Evolutionary conservation across 2,888 invertebrate genomes (phyloP).

Genomic region (Drosophila demipolita): DNA sequence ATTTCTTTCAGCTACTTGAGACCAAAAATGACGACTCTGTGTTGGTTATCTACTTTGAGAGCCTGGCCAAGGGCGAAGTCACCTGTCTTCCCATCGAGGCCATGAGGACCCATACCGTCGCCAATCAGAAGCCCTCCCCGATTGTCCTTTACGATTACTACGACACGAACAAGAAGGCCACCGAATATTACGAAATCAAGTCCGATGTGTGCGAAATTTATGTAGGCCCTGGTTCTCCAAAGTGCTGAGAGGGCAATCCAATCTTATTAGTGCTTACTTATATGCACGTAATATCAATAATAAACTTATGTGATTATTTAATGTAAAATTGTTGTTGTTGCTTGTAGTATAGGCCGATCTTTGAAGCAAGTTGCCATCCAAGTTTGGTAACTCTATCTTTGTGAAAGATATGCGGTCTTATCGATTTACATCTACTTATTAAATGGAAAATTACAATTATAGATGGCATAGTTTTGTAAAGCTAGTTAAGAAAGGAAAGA

Average conservation of each 20-base stretch:
- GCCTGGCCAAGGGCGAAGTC: slow-evolving; percentile 87
- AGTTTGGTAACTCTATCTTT: too few species aligned
- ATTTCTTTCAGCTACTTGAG: slow-evolving; percentile 86
- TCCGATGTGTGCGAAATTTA: slow-evolving; percentile 81
- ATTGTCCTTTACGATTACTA: slow-evolving; percentile 96
- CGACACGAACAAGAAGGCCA: slow-evolving; percentile 88
- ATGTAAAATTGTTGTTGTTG: slow-evolving; percentile 15
- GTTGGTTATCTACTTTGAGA: slow-evolving; percentile 90
- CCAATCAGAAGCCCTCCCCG: slow-evolving; percentile 93
- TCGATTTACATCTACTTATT: not conserved
- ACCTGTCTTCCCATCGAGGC: slow-evolving; percentile 93
- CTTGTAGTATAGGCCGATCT: too few species aligned
- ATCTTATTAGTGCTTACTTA: not conserved
- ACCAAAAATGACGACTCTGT: slow-evolving; percentile 88
- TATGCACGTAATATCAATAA: slow-evolving; percentile 3
- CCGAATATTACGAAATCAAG: slow-evolving; percentile 75
- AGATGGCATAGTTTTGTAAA: not conserved
- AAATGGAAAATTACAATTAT: not conserved
- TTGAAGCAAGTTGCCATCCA: too few species aligned
- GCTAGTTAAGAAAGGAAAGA: not conserved
- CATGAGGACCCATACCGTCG: slow-evolving; percentile 92
- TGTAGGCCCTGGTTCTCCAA: slow-evolving; percentile 57
- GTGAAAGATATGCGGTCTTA: not conserved
- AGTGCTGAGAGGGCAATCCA: slow-evolving; percentile 33
- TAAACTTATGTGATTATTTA: slow-evolving; percentile 45